Base-by-base conservation (phyloP, 2,113 vertebrate genomes). In the Bagarius yarrelli region DNA sequence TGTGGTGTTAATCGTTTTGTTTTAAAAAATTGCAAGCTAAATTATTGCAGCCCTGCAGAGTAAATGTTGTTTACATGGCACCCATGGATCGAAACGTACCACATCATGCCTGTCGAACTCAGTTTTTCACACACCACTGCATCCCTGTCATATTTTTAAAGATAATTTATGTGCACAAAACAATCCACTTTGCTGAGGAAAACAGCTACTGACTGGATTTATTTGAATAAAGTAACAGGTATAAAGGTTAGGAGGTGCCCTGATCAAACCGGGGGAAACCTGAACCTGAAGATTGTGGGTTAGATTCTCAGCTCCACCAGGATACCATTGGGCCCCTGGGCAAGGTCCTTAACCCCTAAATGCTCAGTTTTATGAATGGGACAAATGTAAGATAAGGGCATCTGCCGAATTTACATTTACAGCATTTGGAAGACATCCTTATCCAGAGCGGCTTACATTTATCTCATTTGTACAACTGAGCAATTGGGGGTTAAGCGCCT, bases 101-200 rank as follows among this genome's bases (percentile, higher is more conserved):
- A 32, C 36, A 72, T 30, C 64, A 32, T 2, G 15, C 32, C 44
- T 82, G 81, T 60, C 66, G 57, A 32, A n/a, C 73, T 44, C 55
- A 16, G 18, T 79, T 78, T 36, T 59, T 53, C n/a, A 12, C 34
- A 64, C 14, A 30, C 76, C 59, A 16, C 71, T 15, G 32, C 80
- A 61, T 78, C 56, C 27, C 32, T 74, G 71, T 79, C 81, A 85
- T 84, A 74, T 83, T 85, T 84, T 82, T 50, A 73, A 87, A 86
- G 80, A 86, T 83, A 84, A 88, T 80, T 87, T 84, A 88, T 85
- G 80, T 79, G 81, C 76, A 85, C 74, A 84, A 81, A 80, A 61
- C 71, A 40, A 27, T 72, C 34, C 71, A 67, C 64, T 75, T 36
- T 52, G 63, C 69, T 55, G 81, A 36, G 8, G 21, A 83, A 36